Evolutionary conservation across 2,797 vertebrate genomes (phyloP).

Genomic region (Platalea minor): DNA sequence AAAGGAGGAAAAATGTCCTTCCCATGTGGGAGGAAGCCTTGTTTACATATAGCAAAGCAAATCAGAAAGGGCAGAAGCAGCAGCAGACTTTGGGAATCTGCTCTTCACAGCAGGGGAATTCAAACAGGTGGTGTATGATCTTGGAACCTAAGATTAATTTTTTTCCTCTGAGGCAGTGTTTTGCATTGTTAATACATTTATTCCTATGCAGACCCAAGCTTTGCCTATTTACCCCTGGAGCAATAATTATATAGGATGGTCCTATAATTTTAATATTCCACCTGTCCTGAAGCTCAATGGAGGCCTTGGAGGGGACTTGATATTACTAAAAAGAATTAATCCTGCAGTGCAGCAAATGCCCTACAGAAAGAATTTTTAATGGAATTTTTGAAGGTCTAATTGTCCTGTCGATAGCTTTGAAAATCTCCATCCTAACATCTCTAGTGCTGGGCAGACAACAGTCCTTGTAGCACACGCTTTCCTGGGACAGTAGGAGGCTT

Average conservation of each 20-base stretch:
- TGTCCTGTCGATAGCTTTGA: neutral
- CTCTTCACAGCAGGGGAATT: neutral
- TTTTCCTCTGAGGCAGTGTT: neutral
- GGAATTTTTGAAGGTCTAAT: neutral
- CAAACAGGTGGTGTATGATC: neutral
- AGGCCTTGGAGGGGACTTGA: neutral
- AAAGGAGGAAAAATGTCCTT: neutral
- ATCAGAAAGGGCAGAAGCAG: neutral
- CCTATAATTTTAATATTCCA: slow-evolving; percentile 7
- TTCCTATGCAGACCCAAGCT: neutral
- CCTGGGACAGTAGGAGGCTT: neutral
- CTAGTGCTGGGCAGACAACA: neutral
- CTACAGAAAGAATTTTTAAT: neutral
- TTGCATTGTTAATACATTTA: slow-evolving; percentile 1
- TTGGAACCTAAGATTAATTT: neutral
- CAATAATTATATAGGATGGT: neutral
- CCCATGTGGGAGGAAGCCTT: neutral
- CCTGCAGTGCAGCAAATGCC: neutral
- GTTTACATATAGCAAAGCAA: neutral
- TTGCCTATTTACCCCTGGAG: neutral
- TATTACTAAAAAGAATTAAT: slow-evolving; percentile 16
- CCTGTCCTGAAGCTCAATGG: neutral
- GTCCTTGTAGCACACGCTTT: neutral
- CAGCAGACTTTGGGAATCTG: neutral
- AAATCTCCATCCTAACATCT: neutral